Base-by-base conservation (phyloP, 2,113 vertebrate species). In the Stictonetta naevosa region DNA sequence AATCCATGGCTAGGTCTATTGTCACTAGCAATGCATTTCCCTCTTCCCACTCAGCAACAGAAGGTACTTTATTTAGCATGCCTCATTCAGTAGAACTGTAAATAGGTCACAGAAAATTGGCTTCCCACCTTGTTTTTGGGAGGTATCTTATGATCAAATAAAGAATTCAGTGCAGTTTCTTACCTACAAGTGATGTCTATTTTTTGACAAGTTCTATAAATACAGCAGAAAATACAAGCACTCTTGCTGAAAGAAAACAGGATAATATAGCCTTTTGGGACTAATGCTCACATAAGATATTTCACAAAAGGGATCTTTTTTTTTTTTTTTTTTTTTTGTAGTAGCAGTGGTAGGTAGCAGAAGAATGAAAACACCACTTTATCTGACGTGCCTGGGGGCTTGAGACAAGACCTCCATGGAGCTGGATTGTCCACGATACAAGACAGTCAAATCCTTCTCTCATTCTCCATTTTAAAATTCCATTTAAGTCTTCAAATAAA, bases 51-150 rank as follows among this genome's bases (percentile, higher is more conserved):
- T 74, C 93, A 96, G 83, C 83, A 94, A 91, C 93, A 83, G 71
- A 92, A 84, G 8, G 22, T 55, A 33, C 71, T 96, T 94, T 91
- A 91, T 91, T 93, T 92, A 96, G 82, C 90, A 90, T 52, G 28
- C 11, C 38, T 94, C 42, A 78, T 93, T 86, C 83, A 79, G 31
- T 20, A 46, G 26, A 92, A 55, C 44, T 89, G 66, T 86, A 94
- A 96, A 80, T 85, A 88, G 92, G 95, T 87, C 95, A 94, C 50
- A 82, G 86, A 86, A 94, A 82, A 91, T 76, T 79, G 88, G 75
- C 83, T 93, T 93, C 53, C 58, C 77, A 79, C 50, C 29, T 91
- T 91, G 69, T 76, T 93, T 92, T 68, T 90, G 81, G 46, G 64
- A 95, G 80, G 29, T 76, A 53, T 89, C 74, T 86, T 62, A 82